Percentiles rank a stretch among this genome's conserved stretches.
phyloP scores from a whole-genome alignment of 2,888 invertebrate genomes.

The Drosophila fungiperda region DNA sequence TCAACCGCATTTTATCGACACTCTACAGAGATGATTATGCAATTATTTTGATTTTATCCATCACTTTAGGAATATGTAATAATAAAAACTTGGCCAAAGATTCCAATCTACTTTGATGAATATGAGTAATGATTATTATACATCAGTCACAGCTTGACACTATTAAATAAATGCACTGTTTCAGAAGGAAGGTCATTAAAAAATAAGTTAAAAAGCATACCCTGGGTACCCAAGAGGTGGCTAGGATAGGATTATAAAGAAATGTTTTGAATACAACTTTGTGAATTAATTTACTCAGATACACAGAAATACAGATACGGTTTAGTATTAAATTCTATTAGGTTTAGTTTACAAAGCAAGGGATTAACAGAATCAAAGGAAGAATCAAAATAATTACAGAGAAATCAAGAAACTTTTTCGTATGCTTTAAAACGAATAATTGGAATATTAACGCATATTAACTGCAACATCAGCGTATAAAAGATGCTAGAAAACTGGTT shows the following conservation, averaged over 20 bases:
- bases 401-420: neutral
- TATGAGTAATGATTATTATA: neutral
- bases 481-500: neutral
- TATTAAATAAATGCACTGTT: too few relatives aligned
- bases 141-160: neutral
- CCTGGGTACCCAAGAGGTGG: neutral
- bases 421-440: neutral
- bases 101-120: too few relatives aligned
- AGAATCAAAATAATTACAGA: neutral
- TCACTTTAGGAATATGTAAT: too few relatives aligned
- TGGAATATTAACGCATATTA: slow-evolving; percentile 1
- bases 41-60: neutral
- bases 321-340: neutral
- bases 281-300: neutral
- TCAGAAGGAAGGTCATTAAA: too few relatives aligned
- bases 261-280: neutral
- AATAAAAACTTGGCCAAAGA: too few relatives aligned
- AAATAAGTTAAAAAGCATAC: too few relatives aligned
- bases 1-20: neutral
- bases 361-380: neutral
- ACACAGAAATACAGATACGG: too few relatives aligned
- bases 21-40: neutral
- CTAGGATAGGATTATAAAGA: neutral
- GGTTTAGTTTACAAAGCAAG: neutral
- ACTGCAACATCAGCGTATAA: neutral